phyloP scores from a whole-genome alignment of 2,888 invertebrate genomes.

The Torymus aiolomorphi region DNA sequence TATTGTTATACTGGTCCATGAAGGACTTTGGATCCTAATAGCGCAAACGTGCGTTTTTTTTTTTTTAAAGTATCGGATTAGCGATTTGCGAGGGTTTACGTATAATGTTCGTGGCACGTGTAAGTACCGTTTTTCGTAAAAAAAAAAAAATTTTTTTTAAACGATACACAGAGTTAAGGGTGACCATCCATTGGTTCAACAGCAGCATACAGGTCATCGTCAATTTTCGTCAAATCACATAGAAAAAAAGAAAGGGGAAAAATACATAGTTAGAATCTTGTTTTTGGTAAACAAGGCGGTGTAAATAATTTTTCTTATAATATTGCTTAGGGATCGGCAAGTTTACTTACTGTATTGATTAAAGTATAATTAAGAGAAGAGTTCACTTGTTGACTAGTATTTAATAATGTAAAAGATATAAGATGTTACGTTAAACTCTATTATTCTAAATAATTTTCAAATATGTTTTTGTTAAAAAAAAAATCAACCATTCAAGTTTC shows the following conservation, averaged over 20 bases:
- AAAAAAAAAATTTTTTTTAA: slow-evolving; percentile 41
- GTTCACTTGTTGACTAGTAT: too few species aligned
- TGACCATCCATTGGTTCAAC: slow-evolving; percentile 75
- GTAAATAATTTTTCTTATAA: slow-evolving; percentile 29
- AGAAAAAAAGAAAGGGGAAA: slow-evolving; percentile 76
- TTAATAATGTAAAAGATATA: too few species aligned
- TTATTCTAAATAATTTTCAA: too few species aligned
- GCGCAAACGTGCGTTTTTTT: neutral
- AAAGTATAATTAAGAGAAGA: too few species aligned
- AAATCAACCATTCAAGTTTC: too few species aligned
- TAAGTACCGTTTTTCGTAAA: slow-evolving; percentile 39
- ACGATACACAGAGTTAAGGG: slow-evolving; percentile 59
- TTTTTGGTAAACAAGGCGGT: slow-evolving; percentile 31
- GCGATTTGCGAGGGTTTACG: slow-evolving; percentile 35
- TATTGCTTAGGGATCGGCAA: slow-evolving; percentile 51
- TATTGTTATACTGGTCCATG: slow-evolving; percentile 75
- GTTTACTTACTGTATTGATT: neutral
- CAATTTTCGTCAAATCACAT: slow-evolving; percentile 76
- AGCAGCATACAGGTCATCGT: slow-evolving; percentile 76
- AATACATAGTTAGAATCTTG: slow-evolving; percentile 74
- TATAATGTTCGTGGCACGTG: slow-evolving; percentile 47
- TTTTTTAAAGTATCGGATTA: too few species aligned
- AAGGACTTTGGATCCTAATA: slow-evolving; percentile 76
- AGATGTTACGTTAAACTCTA: too few species aligned
- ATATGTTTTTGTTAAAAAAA: too few species aligned